A percentile compares a stretch with the other conserved stretches of the same genome.
phyloP scores from a whole-genome alignment of 2,888 invertebrate genomes.

The Gonocerus acuteangulatus region DNA sequence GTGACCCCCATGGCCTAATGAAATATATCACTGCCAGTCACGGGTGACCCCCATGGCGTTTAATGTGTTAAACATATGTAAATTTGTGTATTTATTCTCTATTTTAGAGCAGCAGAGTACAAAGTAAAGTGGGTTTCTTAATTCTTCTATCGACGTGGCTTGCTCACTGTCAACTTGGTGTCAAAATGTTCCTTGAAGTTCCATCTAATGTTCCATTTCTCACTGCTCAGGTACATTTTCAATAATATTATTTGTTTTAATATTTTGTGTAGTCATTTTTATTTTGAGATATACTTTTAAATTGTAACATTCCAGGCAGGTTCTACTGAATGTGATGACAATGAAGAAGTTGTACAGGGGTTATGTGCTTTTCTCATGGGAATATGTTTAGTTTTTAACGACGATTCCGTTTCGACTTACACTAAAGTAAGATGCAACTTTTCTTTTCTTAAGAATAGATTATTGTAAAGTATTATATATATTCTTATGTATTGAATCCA shows the following conservation, averaged over 20 bases:
- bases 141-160: constrained; percentile 88
- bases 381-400: constrained; percentile 82
- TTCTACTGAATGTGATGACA: constrained; percentile 81
- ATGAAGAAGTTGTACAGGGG: constrained; percentile 80
- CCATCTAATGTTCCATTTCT: constrained; percentile 77
- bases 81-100: too few species aligned
- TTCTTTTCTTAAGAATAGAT: background rate
- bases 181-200: constrained; percentile 69
- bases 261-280: background rate
- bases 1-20: too few species aligned
- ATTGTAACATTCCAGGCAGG: constrained; percentile 49
- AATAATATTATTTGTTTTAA: background rate
- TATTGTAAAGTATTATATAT: background rate
- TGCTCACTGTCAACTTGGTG: constrained; percentile 72
- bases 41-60: too few species aligned
- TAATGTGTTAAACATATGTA: too few species aligned
- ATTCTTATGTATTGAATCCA: too few species aligned
- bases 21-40: too few species aligned
- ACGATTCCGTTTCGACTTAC: constrained; percentile 67
- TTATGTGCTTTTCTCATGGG: constrained; percentile 89
- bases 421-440: constrained; percentile 49
- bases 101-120: constrained; percentile 58
- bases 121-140: constrained; percentile 79
- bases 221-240: constrained; percentile 51
- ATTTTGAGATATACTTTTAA: background rate